phyloP scores from a whole-genome alignment of 2,888 invertebrate species.

The Synanthedon formicaeformis region DNA sequence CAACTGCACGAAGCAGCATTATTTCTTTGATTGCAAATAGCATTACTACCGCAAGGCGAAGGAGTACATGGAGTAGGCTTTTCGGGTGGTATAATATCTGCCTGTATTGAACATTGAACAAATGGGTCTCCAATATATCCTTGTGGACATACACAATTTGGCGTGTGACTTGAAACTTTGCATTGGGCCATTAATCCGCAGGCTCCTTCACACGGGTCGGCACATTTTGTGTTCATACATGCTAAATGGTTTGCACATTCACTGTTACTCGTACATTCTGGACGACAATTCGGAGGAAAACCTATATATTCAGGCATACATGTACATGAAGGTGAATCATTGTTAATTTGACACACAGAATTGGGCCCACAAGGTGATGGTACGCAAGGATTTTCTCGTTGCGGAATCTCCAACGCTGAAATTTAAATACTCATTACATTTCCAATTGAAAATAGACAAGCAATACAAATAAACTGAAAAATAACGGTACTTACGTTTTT shows the following conservation, averaged over 20 bases:
- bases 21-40: conserved; percentile 76
- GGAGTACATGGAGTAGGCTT: conserved; percentile 73
- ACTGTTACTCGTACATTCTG: conserved; percentile 79
- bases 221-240: conserved; percentile 79
- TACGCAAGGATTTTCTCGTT: conserved; percentile 70
- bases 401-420: conserved; percentile 45
- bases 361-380: conserved; percentile 78
- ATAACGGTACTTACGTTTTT: conserved; percentile 65
- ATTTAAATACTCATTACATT: conserved; percentile 5
- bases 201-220: conserved; percentile 78
- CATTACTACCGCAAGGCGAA: conserved; percentile 80
- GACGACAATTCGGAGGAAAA: conserved; percentile 77
- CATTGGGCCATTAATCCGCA: conserved; percentile 80
- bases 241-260: conserved; percentile 77
- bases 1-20: conserved; percentile 80
- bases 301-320: conserved; percentile 78
- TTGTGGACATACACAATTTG: conserved; percentile 75
- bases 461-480: background rate
- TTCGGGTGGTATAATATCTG: conserved; percentile 39
- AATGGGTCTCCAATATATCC: conserved; percentile 82
- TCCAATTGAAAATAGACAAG: no score
- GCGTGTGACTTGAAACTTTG: conserved; percentile 78
- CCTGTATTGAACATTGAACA: conserved; percentile 66
- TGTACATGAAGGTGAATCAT: conserved; percentile 75
- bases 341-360: conserved; percentile 72